phyloP scores from a whole-genome alignment of 2,113 vertebrate genomes.

The Crotalus viridis region DNA sequence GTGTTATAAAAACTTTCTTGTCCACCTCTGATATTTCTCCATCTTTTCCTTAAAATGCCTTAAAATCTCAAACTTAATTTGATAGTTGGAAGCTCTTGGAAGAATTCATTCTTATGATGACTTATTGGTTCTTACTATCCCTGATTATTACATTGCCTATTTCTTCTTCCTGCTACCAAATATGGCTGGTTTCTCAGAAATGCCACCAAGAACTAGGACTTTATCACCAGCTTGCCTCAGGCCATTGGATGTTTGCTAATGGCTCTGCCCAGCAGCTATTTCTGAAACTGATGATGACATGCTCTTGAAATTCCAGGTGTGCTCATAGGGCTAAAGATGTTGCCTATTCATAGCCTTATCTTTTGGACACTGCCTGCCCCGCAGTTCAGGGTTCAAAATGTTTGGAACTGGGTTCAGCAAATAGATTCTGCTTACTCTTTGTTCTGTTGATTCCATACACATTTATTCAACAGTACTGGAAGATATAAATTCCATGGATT shows the following conservation, averaged over 20 bases:
- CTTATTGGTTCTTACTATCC: not conserved
- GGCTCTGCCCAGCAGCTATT: not conserved
- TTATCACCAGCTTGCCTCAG: not conserved
- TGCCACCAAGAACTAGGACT: not conserved
- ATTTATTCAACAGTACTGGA: not conserved
- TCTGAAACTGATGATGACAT: not conserved
- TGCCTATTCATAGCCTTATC: not conserved
- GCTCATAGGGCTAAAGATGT: not conserved
- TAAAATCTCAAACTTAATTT: not conserved
- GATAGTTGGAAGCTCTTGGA: not conserved
- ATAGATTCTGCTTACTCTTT: slow-evolving; percentile 32
- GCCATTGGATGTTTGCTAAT: not conserved
- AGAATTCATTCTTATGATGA: not conserved
- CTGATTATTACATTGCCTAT: not conserved
- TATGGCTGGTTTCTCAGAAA: not conserved
- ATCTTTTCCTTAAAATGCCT: not conserved
- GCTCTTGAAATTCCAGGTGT: not conserved
- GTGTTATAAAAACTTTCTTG: not conserved
- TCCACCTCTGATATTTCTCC: no score
- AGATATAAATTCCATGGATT: slow-evolving; percentile 33
- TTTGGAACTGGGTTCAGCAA: not conserved
- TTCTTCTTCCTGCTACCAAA: not conserved
- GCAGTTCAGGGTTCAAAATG: fast-evolving
- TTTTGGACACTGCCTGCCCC: not conserved
- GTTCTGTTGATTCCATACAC: slow-evolving; percentile 12